Conservation (phyloP, 1,140 invertebrate species). For the Antheraea mylitta region DNA sequence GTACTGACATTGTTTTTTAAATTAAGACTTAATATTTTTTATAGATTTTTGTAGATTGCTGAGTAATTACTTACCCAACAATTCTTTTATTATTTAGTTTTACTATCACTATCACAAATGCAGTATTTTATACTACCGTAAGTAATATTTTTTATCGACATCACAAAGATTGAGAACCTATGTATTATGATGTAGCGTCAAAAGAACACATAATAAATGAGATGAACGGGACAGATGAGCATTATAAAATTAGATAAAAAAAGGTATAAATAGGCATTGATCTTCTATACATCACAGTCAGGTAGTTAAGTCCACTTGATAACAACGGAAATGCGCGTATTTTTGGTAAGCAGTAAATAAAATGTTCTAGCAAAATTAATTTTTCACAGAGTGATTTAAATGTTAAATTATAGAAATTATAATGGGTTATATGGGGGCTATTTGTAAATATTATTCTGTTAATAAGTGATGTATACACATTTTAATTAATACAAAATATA, state of each 20-base stretch:
- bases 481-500: too few species aligned
- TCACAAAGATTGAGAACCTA: conserved; percentile 56
- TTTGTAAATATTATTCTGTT: too few species aligned
- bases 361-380: not conserved
- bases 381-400: not conserved
- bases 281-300: conserved; percentile 54
- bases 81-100: too few species aligned
- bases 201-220: conserved; percentile 60
- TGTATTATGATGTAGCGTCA: conserved; percentile 56
- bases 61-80: too few species aligned
- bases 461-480: too few species aligned
- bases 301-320: conserved; percentile 46
- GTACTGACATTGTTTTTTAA: too few species aligned
- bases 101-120: too few species aligned
- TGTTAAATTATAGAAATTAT: not conserved
- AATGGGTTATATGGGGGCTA: too few species aligned
- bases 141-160: conserved; percentile 10
- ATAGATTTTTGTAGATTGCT: too few species aligned
- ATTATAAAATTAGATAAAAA: conserved; percentile 64
- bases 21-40: too few species aligned
- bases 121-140: not conserved
- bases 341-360: conserved; percentile 6
- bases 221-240: conserved; percentile 52
- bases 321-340: conserved; percentile 48
- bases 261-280: conserved; percentile 66